These are phyloP conservation scores for Callinectes sapidus DNA, from an alignment of 2,888 invertebrate species.

Conservation along the genomic window DNA sequence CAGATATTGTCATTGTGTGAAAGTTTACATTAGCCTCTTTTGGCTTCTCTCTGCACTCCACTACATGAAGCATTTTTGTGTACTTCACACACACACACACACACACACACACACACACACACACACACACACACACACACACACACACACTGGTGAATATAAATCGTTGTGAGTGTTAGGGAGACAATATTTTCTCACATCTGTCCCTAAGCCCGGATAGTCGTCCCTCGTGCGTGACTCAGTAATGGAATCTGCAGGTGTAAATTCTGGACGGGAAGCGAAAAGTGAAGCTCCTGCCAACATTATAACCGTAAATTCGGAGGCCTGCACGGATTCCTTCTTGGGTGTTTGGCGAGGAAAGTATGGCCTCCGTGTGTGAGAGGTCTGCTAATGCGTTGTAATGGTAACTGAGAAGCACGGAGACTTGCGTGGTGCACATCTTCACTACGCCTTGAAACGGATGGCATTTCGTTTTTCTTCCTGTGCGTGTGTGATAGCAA, in stretches of 20 bases:
- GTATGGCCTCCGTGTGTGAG: background rate
- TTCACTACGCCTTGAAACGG: background rate
- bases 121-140: conserved; percentile 34
- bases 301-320: background rate
- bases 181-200: background rate
- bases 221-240: background rate
- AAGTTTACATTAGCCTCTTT: too few relatives aligned
- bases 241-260: background rate
- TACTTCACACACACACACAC: background rate
- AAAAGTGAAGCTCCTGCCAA: background rate
- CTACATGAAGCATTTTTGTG: too few relatives aligned
- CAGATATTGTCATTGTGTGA: too few relatives aligned
- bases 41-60: too few relatives aligned
- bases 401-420: background rate
- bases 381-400: background rate
- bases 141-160: background rate
- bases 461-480: background rate
- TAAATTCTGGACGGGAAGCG: background rate
- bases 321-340: background rate
- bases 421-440: background rate
- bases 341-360: background rate
- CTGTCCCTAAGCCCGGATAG: background rate
- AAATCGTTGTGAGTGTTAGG: background rate
- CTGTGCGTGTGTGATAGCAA: background rate
- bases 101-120: background rate